These are phyloP conservation scores for Salvelinus namaycush DNA, from an alignment of 2,113 vertebrate genomes.

Conservation along the genomic window DNA sequence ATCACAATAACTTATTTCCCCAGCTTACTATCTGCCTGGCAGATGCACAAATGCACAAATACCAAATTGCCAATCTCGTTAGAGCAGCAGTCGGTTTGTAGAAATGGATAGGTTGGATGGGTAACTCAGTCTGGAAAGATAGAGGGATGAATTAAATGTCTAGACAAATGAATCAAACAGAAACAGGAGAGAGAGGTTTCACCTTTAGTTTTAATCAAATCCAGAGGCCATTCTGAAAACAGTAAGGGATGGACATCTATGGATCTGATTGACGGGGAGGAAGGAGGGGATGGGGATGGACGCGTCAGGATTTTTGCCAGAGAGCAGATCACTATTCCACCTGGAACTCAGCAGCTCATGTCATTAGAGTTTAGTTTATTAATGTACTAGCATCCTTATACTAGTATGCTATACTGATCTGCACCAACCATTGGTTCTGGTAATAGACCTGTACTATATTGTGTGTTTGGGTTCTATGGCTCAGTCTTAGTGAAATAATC, in stretches of 20 bases:
- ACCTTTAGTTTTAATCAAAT: slow-evolving; percentile 68
- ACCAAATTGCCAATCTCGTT: slow-evolving; percentile 24
- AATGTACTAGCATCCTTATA: too few species aligned
- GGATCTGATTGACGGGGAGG: not conserved
- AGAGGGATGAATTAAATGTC: slow-evolving; percentile 18
- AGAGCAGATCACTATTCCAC: too few species aligned
- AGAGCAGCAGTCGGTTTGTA: slow-evolving; percentile 17
- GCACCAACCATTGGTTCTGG: not conserved
- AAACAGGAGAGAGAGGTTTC: slow-evolving; percentile 48
- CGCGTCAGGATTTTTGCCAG: too few species aligned
- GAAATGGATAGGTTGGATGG: slow-evolving; percentile 10
- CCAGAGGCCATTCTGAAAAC: slow-evolving; percentile 60
- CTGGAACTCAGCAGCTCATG: too few species aligned
- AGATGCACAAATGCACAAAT: not conserved
- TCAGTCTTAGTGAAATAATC: not conserved
- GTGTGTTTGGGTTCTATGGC: not conserved
- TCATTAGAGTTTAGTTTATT: too few species aligned
- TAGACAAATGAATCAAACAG: slow-evolving; percentile 52
- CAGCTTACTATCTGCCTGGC: slow-evolving; percentile 16
- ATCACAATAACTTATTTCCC: slow-evolving; percentile 6
- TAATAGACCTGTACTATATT: too few species aligned
- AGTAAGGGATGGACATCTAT: slow-evolving; percentile 43
- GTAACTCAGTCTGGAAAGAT: not conserved
- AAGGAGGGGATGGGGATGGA: too few species aligned
- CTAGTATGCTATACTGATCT: not conserved